phyloP scores from a whole-genome alignment of 2,888 invertebrate genomes.

The Cosmopolites sordidus region DNA sequence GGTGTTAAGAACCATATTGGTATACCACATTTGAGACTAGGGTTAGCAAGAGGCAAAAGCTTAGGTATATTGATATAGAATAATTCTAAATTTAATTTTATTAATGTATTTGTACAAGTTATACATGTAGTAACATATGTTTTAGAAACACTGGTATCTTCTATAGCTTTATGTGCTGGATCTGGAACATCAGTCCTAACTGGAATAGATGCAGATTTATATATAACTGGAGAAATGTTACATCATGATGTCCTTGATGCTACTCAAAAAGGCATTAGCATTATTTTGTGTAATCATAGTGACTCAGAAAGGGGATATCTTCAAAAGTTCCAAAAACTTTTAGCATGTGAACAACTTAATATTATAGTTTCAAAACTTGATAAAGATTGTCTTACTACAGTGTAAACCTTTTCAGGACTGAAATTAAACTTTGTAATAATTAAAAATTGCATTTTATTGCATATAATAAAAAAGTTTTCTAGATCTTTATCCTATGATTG shows the following conservation, averaged over 20 bases:
- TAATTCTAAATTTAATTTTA: neutral
- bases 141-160: conserved; percentile 49
- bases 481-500: neutral
- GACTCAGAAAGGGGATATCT: conserved; percentile 91
- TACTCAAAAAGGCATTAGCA: conserved; percentile 69
- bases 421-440: too few species aligned
- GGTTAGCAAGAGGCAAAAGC: conserved; percentile 52
- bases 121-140: conserved; percentile 26
- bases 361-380: conserved; percentile 70
- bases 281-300: conserved; percentile 88
- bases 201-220: conserved; percentile 70
- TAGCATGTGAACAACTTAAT: conserved; percentile 42
- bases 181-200: conserved; percentile 78
- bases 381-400: conserved; percentile 71
- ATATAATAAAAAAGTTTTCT: neutral
- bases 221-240: conserved; percentile 89
- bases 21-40: conserved; percentile 68
- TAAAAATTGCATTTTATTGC: too few species aligned
- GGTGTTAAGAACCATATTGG: conserved; percentile 67
- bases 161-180: conserved; percentile 84
- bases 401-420: too few species aligned
- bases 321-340: conserved; percentile 52
- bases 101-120: too few species aligned
- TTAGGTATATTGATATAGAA: conserved; percentile 40
- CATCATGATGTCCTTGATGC: conserved; percentile 92